Evolutionary conservation across 2,888 invertebrate species (phyloP).

Genomic region (Linyphia triangularis): DNA sequence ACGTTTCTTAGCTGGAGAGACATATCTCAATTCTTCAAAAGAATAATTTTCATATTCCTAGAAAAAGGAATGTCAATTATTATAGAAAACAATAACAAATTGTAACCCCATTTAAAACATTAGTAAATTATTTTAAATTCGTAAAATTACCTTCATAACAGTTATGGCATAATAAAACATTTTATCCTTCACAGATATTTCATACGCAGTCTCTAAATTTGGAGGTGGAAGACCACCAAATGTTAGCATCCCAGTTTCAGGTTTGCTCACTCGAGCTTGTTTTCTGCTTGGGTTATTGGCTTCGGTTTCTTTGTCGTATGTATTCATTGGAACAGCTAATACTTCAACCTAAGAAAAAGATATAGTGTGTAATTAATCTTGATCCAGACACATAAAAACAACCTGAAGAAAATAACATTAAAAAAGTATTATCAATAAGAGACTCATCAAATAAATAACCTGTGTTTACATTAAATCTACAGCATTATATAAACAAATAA

Average conservation of each 20-base stretch:
- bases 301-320: constrained; percentile 83
- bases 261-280: constrained; percentile 82
- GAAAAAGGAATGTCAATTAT: constrained; percentile 49
- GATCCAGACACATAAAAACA: too few relatives aligned
- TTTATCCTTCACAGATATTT: constrained; percentile 91
- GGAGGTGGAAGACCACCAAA: constrained; percentile 85
- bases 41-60: constrained; percentile 94
- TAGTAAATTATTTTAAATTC: background rate
- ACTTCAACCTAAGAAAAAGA: constrained; percentile 83
- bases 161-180: constrained; percentile 96
- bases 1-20: constrained; percentile 85
- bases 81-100: background rate
- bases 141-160: constrained; percentile 89
- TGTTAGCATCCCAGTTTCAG: constrained; percentile 82
- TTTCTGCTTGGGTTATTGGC: constrained; percentile 82
- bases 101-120: background rate
- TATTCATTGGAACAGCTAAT: constrained; percentile 86
- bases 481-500: too few relatives aligned
- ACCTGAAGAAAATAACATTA: too few relatives aligned
- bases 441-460: too few relatives aligned
- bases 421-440: too few relatives aligned
- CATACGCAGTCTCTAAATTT: constrained; percentile 87
- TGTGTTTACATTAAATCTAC: too few relatives aligned
- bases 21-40: constrained; percentile 93
- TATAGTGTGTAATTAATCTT: background rate